Base-by-base conservation (phyloP, 2,113 vertebrate species). In the Chaetodon auriga region DNA sequence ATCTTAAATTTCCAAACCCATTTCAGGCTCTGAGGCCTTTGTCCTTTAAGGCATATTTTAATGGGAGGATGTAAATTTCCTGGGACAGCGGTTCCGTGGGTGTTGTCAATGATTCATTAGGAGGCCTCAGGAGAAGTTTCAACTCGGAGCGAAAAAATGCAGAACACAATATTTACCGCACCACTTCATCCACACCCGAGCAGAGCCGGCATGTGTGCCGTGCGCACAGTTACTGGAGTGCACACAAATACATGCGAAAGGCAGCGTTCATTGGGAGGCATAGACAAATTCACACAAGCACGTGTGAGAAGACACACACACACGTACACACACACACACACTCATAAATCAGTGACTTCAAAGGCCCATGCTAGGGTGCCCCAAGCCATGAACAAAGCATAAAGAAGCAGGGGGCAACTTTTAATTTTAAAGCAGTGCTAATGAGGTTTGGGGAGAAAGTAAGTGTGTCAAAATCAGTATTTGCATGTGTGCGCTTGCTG, bases 1-100 rank as follows among this genome's bases (percentile, higher is more conserved):
- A 7, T 53, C 80, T 49, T 84, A 70, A 68, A 82, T 86, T 88
- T 84, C 77, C 75, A 54, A 80, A 61, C 82, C 82, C 46, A 19
- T 84, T 83, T 65, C 45, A 83, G 58, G 71, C 72, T 79, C 12
- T 58, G 45, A 78, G 75, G 82, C 66, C 77, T 53, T 54, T 23
- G 46, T 89, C 88, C 88, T 87, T 75, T 7, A 60, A 91, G 85
- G 86, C 85, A 63, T 79, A 73, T 90, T 92, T 94, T 91, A 92
- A 92, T 90, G 78, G 89, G 86, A 84, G 90, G 88, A 92, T 87
- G 90, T 87, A 85, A 79, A 91, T 90, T 90, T 92, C 91, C 84
- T 86, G 64, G 87, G 89, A 92, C 84, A 70, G 85, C 68, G 36
- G 70, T 89, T 92, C 86, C 38, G 77, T 89, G 89, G 88, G 87